phyloP scores from a whole-genome alignment of 1,140 invertebrate genomes.

The Drosophila subobscura region DNA sequence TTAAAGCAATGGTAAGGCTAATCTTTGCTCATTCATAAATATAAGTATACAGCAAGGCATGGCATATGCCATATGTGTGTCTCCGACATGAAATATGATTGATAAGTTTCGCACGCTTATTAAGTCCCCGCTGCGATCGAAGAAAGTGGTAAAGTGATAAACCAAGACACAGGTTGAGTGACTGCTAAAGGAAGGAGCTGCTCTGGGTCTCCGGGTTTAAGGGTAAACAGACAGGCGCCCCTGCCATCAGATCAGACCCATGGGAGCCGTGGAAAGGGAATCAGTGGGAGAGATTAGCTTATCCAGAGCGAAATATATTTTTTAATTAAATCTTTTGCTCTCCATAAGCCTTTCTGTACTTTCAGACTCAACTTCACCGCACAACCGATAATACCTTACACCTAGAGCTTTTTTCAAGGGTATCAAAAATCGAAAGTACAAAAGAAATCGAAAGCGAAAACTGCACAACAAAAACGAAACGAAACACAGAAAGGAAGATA shows the following conservation, averaged over 20 bases:
- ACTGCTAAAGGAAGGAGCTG: constrained; percentile 38
- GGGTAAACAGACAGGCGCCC: not conserved
- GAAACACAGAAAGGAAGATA: constrained; percentile 8
- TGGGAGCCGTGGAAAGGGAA: too few relatives aligned
- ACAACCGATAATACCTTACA: constrained; percentile 25
- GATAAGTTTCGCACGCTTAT: constrained; percentile 79
- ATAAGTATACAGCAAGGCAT: constrained; percentile 38
- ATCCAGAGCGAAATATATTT: too few relatives aligned
- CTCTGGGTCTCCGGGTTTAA: not conserved
- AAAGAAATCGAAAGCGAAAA: constrained; percentile 77
- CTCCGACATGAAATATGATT: constrained; percentile 64
- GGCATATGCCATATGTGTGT: constrained; percentile 18
- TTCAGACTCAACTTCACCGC: too few relatives aligned
- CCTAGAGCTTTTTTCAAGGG: constrained; percentile 56
- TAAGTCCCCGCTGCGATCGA: constrained; percentile 38
- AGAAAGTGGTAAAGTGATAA: constrained; percentile 55
- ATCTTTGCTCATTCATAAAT: constrained; percentile 71
- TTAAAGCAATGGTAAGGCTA: constrained; percentile 67
- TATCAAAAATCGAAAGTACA: constrained; percentile 74
- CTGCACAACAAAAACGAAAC: constrained; percentile 36
- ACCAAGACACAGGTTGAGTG: constrained; percentile 54
- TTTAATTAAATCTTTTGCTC: too few relatives aligned
- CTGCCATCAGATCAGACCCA: not conserved
- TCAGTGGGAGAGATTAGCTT: too few relatives aligned
- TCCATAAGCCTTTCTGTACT: too few relatives aligned